Conservation (phyloP, 2,888 invertebrate genomes). For the Cremastinae sp. region DNA sequence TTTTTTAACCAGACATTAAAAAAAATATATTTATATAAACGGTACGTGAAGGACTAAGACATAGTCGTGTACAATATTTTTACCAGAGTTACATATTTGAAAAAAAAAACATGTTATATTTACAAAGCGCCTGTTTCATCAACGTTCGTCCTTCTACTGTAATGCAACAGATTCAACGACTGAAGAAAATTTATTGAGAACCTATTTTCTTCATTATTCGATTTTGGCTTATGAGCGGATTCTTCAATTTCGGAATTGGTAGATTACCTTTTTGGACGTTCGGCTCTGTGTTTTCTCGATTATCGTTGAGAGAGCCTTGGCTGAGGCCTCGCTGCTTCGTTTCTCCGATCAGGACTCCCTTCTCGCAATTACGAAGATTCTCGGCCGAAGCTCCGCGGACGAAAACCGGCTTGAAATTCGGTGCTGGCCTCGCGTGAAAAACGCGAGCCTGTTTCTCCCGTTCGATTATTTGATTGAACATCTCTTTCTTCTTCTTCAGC, state of each 20-base stretch:
- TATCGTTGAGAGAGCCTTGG: constrained; percentile 29
- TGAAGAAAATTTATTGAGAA: constrained; percentile 6
- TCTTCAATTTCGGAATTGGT: constrained; percentile 40
- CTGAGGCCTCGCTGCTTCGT: constrained; percentile 24
- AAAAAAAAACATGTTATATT: background rate
- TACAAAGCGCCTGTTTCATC: no score
- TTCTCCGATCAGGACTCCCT: background rate
- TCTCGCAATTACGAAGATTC: constrained; percentile 50
- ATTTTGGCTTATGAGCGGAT: constrained; percentile 28
- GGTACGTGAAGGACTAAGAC: no score
- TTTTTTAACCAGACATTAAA: no score
- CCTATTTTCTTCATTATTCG: constrained; percentile 30
- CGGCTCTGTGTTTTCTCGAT: constrained; percentile 56
- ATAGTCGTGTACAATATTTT: no score
- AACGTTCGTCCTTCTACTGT: no score
- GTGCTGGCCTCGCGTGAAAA: constrained; percentile 88
- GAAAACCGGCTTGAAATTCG: constrained; percentile 81
- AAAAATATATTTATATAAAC: no score
- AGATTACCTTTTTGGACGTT: constrained; percentile 5
- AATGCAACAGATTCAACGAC: background rate
- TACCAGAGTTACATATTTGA: background rate
- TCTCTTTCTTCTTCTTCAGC: constrained; percentile 83
- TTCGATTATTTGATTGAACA: constrained; percentile 83
- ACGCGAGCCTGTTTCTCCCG: constrained; percentile 84
- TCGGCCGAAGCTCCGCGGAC: constrained; percentile 73